These are phyloP conservation scores for Narcine bancroftii DNA, from an alignment of 2,113 vertebrate genomes.

Conservation along the genomic window DNA sequence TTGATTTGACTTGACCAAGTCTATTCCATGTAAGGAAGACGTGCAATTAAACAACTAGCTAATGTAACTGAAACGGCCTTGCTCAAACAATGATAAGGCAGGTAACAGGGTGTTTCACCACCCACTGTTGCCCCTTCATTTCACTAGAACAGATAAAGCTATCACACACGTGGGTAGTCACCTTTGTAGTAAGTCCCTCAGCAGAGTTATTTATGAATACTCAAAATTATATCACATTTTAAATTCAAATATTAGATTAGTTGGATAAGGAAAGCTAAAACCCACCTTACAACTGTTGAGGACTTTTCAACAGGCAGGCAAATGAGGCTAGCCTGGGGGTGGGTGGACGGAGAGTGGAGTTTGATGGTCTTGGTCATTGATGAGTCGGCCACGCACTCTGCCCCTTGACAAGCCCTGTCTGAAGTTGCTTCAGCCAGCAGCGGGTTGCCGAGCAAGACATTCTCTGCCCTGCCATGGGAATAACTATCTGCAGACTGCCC, in stretches of 20 bases:
- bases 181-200: background rate
- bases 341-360: background rate
- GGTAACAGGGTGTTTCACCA: background rate
- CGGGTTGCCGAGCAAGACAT: background rate
- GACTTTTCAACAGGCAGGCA: constrained; percentile 24
- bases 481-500: constrained; percentile 48
- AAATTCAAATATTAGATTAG: constrained; percentile 14
- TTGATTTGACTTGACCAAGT: no score
- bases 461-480: constrained; percentile 44
- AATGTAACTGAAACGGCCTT: background rate
- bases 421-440: constrained; percentile 40
- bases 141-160: background rate
- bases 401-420: constrained; percentile 34
- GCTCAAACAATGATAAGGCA: background rate
- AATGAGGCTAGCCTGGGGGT: background rate
- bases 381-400: constrained; percentile 29
- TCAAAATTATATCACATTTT: background rate
- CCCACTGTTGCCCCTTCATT: background rate
- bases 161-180: background rate
- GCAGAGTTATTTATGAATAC: background rate
- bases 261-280: background rate
- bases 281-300: background rate
- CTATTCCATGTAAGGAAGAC: background rate
- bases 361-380: constrained; percentile 39
- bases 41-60: background rate